Conservation (phyloP, 2,888 invertebrate genomes). For the Argyra leucocephala region DNA sequence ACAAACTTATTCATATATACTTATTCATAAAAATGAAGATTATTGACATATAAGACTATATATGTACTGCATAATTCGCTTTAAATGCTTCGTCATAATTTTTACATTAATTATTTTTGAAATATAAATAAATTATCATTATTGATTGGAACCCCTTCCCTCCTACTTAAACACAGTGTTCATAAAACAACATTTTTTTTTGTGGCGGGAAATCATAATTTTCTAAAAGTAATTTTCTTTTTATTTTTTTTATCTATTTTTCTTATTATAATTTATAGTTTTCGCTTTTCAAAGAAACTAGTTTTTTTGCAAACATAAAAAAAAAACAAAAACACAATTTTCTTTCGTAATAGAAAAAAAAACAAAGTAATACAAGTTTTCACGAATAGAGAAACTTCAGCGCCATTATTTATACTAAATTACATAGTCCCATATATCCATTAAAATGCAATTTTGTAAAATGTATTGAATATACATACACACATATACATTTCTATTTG, state of each 20-base stretch:
- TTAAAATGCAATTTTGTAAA: background rate
- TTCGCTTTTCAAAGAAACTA: background rate
- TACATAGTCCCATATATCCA: too few relatives aligned
- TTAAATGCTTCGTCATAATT: too few relatives aligned
- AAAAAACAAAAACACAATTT: background rate
- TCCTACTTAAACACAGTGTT: too few relatives aligned
- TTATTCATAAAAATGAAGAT: too few relatives aligned
- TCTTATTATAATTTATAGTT: background rate
- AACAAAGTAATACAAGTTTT: background rate
- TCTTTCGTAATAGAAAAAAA: background rate
- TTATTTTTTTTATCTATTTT: background rate
- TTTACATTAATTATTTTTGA: too few relatives aligned
- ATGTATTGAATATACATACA: background rate
- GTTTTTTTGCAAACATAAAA: background rate
- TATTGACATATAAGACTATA: too few relatives aligned
- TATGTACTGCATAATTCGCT: too few relatives aligned
- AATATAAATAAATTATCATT: too few relatives aligned
- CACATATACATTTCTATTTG: background rate
- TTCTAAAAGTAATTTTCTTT: background rate
- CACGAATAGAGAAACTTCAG: background rate
- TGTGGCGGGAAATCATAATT: background rate
- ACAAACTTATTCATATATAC: too few relatives aligned
- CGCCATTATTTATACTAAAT: background rate
- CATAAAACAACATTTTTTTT: background rate
- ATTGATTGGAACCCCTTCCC: too few relatives aligned